Evolutionary conservation across 1,140 invertebrate genomes (phyloP), one percentile per base, ranked within the genome.

Genomic region (Trichonephila clavata): DNA sequence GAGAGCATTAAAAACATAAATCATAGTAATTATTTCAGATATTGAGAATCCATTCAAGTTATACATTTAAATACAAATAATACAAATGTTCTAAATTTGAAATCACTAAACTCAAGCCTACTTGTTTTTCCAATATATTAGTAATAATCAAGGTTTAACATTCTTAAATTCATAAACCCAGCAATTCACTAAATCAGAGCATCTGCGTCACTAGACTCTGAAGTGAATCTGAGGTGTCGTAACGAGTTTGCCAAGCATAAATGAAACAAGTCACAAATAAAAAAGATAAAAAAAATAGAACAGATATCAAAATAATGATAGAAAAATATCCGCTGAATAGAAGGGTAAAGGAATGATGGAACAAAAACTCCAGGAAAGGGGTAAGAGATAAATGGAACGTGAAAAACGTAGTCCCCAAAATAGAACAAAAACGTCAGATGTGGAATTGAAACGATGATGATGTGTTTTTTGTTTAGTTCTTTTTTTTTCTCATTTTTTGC

Each of bases 341-440:
- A 24, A 21, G 50, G 6, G 57, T 84, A 20, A 84, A 57, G 81
- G 43, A 80, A 80, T 24, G 24, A 24, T 3, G 57, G 57, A 57
- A 59, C 21, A 24, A 84, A 80, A 84, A 84, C n/a, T 84, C 57
- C 8, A 27, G 43, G 43, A 50, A 59, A 24, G 24, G 43, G 21
- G 5, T 27, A n/a, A 21, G 27, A 61, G 24, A 87, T 87, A 87
- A 87, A 87, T 63, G 57, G 10, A 61, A 63, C 84, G 84, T 63
- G 60, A 87, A 87, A 86, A 63, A 65, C 84, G 60, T 27, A 87
- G 84, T 63, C 60, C 50, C 60, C 43, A 63, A 60, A 87, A 87
- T 63, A 87, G 84, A 87, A 87, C 84, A 87, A 32, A 27, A 63
- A 65, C 84, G 60, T 63, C 84, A 87, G 20, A 87, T 87, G 60